phyloP scores from a whole-genome alignment of 2,797 vertebrate genomes.

The Acanthurus leucopareius region DNA sequence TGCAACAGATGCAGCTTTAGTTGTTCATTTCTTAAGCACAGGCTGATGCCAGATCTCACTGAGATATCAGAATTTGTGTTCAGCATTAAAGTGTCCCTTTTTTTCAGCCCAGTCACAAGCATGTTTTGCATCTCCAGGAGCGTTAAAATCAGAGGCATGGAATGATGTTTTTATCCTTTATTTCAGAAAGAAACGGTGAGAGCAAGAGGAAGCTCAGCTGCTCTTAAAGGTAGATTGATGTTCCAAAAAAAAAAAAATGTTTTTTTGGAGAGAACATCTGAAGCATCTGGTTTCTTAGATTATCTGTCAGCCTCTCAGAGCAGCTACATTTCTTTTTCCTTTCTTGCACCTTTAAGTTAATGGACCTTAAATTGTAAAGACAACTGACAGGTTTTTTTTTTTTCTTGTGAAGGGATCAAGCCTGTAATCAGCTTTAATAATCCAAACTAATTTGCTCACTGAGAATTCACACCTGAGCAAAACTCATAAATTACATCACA shows the following conservation, averaged over 20 bases:
- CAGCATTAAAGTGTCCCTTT: slow-evolving; percentile 19
- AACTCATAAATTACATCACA: neutral
- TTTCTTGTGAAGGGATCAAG: slow-evolving; percentile 3
- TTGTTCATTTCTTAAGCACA: slow-evolving; percentile 43
- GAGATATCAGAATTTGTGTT: slow-evolving; percentile 23
- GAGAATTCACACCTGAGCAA: slow-evolving; percentile 16
- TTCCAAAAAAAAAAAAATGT: neutral
- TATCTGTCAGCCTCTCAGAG: neutral
- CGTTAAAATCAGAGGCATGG: slow-evolving; percentile 17
- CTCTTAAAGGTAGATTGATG: neutral
- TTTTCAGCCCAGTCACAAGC: slow-evolving; percentile 18
- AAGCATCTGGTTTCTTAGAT: neutral
- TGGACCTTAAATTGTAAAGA: slow-evolving; percentile 2
- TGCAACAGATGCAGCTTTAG: slow-evolving; percentile 44
- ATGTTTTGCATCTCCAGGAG: slow-evolving; percentile 22
- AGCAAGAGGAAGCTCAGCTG: slow-evolving; percentile 15
- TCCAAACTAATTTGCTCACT: slow-evolving; percentile 11
- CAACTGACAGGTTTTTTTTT: neutral
- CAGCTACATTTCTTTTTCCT: neutral
- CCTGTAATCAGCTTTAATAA: slow-evolving; percentile 16
- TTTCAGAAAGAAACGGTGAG: slow-evolving; percentile 15
- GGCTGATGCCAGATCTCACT: slow-evolving; percentile 31
- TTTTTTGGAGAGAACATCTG: neutral
- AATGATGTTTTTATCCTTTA: neutral
- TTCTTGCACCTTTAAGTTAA: neutral